These are phyloP conservation scores for Knipowitschia caucasica DNA, from an alignment of 2,797 vertebrate genomes.

Conservation along the genomic window DNA sequence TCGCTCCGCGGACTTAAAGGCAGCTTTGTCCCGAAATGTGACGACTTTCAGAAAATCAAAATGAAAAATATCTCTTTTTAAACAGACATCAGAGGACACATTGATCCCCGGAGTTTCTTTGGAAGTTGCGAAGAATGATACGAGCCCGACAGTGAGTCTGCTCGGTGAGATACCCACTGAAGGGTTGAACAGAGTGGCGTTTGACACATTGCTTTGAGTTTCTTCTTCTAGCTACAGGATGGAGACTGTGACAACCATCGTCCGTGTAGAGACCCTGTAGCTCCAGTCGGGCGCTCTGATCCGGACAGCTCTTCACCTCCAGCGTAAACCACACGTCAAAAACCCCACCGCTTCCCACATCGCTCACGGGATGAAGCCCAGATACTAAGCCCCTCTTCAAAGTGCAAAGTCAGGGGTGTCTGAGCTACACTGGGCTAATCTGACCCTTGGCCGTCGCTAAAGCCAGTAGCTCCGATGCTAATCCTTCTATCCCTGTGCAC, in stretches of 20 bases:
- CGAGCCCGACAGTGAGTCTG: neutral
- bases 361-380: slow-evolving; percentile 45
- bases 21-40: neutral
- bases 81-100: neutral
- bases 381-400: slow-evolving; percentile 62
- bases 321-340: slow-evolving; percentile 25
- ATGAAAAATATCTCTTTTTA: neutral
- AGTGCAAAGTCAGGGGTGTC: slow-evolving; percentile 42
- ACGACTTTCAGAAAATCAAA: neutral
- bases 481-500: slow-evolving; percentile 50
- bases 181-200: neutral
- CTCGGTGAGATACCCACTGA: neutral
- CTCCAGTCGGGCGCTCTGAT: slow-evolving; percentile 18
- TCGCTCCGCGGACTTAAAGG: neutral
- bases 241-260: neutral
- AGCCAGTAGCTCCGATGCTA: slow-evolving; percentile 57
- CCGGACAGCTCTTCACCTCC: slow-evolving; percentile 16
- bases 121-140: neutral
- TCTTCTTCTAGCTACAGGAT: neutral
- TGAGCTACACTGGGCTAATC: slow-evolving; percentile 63
- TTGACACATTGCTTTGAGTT: neutral
- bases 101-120: neutral
- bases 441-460: slow-evolving; percentile 60
- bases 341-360: slow-evolving; percentile 19
- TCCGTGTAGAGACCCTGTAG: neutral